Evolutionary conservation across 2,888 invertebrate species (phyloP).

Genomic region (Lithophane semibrunnea): DNA sequence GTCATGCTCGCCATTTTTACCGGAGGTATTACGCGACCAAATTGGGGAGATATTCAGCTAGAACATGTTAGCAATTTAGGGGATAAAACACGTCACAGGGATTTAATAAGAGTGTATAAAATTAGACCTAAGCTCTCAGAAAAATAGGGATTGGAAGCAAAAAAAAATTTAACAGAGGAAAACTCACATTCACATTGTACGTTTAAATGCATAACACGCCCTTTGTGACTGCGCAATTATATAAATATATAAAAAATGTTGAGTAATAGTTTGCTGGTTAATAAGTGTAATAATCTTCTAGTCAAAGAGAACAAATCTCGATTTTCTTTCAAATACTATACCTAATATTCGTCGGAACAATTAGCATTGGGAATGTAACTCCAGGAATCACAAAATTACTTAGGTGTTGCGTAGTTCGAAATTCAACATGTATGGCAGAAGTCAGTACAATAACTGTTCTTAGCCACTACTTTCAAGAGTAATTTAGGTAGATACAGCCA

Average conservation of each 20-base stretch:
- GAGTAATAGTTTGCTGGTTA: constrained; percentile 43
- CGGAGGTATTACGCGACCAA: constrained; percentile 77
- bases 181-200: constrained; percentile 56
- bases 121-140: background rate
- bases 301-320: constrained; percentile 69
- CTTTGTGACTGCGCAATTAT: constrained; percentile 50
- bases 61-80: constrained; percentile 48
- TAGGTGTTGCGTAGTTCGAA: constrained; percentile 82
- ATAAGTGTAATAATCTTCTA: constrained; percentile 62
- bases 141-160: constrained; percentile 16
- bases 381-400: constrained; percentile 85
- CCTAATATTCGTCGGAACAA: constrained; percentile 88
- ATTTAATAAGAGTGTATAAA: constrained; percentile 26
- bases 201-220: constrained; percentile 42
- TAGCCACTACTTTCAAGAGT: constrained; percentile 87
- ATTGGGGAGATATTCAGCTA: constrained; percentile 66
- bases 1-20: constrained; percentile 77
- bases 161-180: constrained; percentile 24
- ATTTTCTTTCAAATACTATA: constrained; percentile 84
- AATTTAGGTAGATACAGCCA: constrained; percentile 84
- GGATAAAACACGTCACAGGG: constrained; percentile 44
- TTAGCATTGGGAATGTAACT: constrained; percentile 86
- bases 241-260: constrained; percentile 39
- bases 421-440: constrained; percentile 87
- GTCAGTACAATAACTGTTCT: constrained; percentile 87